Evolutionary conservation across 2,888 invertebrate species (phyloP).

Genomic region (Sphaerophoria taeniata): DNA sequence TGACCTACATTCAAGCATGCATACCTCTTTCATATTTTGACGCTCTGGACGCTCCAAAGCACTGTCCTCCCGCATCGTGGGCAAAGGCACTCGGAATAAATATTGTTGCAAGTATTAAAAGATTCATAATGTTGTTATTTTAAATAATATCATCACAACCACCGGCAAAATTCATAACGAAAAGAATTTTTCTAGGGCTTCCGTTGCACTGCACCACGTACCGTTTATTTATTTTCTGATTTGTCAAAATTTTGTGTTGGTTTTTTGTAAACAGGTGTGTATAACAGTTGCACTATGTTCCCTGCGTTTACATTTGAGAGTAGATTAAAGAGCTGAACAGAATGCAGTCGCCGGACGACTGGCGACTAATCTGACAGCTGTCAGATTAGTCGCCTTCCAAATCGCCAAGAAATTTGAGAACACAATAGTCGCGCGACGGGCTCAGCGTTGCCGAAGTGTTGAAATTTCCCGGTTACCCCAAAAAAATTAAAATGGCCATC

Average conservation of each 20-base stretch:
- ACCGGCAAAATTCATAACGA: constrained; percentile 21
- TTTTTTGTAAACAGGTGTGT: constrained; percentile 52
- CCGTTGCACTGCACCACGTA: constrained; percentile 32
- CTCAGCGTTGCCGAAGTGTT: no score
- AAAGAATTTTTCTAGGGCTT: constrained; percentile 48
- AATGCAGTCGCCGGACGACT: no score
- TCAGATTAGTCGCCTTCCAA: no score
- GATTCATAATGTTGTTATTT: constrained; percentile 58
- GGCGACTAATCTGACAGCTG: no score
- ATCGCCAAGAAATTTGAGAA: no score
- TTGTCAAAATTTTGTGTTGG: constrained; percentile 10
- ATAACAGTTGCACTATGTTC: constrained; percentile 41
- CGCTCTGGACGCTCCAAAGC: constrained; percentile 60
- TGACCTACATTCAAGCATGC: neutral
- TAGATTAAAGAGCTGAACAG: neutral
- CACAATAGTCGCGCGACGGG: no score
- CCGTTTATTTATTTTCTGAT: constrained; percentile 26
- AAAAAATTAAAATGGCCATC: no score
- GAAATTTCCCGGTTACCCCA: no score
- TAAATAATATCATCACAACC: constrained; percentile 25
- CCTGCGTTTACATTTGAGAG: neutral
- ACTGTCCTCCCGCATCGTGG: constrained; percentile 34
- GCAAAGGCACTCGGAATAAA: constrained; percentile 28
- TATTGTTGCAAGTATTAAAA: constrained; percentile 42
- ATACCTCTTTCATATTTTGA: constrained; percentile 48